These are phyloP conservation scores for Morelia viridis DNA, from an alignment of 2,797 vertebrate species.

Conservation along the genomic window DNA sequence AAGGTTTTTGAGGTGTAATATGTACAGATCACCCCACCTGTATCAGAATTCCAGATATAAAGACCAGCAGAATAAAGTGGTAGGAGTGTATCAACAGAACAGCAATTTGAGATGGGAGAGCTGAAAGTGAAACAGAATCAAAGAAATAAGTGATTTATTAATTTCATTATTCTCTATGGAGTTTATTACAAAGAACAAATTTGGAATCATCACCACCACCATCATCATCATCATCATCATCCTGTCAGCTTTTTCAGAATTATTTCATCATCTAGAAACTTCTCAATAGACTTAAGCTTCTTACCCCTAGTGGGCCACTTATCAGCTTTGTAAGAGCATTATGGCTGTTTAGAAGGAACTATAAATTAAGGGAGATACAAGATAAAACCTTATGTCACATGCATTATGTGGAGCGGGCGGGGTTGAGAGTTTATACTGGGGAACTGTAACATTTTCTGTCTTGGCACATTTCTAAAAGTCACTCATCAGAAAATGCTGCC, in stretches of 20 bases:
- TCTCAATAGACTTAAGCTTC: slow-evolving; percentile 23
- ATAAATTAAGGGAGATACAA: slow-evolving; percentile 31
- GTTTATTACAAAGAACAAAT: neutral
- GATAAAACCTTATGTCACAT: slow-evolving; percentile 21
- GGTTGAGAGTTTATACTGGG: slow-evolving; percentile 3
- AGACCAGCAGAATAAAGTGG: neutral
- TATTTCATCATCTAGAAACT: slow-evolving; percentile 11
- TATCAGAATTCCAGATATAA: neutral
- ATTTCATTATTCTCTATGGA: neutral
- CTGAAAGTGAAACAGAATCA: neutral
- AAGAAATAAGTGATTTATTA: neutral
- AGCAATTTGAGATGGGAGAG: neutral
- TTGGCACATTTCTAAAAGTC: slow-evolving; percentile 2
- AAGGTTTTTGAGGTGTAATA: neutral
- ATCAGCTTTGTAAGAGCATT: slow-evolving; percentile 24
- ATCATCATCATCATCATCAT: neutral
- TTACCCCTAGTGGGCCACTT: slow-evolving; percentile 35
- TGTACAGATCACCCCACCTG: neutral
- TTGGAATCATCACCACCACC: neutral
- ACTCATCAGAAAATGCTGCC: slow-evolving; percentile 18
- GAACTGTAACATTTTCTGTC: slow-evolving; percentile 7
- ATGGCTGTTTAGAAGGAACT: slow-evolving; percentile 22
- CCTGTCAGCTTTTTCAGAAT: neutral
- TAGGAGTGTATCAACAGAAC: neutral
- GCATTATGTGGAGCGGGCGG: neutral